Conservation (phyloP, 2,888 invertebrate genomes). For the Parasteatoda lunata region DNA sequence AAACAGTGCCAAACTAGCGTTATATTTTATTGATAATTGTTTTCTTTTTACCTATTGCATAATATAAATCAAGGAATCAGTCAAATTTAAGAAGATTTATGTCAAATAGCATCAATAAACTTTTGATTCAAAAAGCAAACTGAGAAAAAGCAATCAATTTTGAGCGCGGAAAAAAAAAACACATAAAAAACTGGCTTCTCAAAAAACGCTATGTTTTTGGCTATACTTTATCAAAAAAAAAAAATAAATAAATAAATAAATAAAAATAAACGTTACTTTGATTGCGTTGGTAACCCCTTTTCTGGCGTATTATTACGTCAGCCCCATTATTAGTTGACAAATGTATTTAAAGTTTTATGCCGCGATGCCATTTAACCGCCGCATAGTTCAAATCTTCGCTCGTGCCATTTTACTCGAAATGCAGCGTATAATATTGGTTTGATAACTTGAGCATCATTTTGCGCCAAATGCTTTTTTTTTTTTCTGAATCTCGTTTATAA, state of each 20-base stretch:
- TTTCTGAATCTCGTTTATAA: too few species aligned
- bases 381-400: not conserved
- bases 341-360: constrained; percentile 67
- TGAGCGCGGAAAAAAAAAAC: too few species aligned
- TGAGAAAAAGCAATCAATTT: too few species aligned
- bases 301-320: constrained; percentile 64
- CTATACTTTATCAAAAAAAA: not conserved
- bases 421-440: constrained; percentile 62
- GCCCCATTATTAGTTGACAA: constrained; percentile 67
- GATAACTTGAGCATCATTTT: constrained; percentile 63
- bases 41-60: too few species aligned
- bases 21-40: too few species aligned
- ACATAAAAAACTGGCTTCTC: not conserved
- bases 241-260: not conserved
- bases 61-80: too few species aligned
- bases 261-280: not conserved
- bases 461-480: not conserved
- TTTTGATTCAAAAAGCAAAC: too few species aligned
- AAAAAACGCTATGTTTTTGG: not conserved
- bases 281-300: constrained; percentile 44
- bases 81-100: too few species aligned
- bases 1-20: too few species aligned
- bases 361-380: constrained; percentile 42
- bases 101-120: too few species aligned
- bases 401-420: constrained; percentile 29